Percentiles rank a stretch among this genome's conserved stretches.
These are phyloP conservation scores for Leptocoma aspasia DNA, from an alignment of 2,113 vertebrate genomes.

Conservation along the genomic window DNA sequence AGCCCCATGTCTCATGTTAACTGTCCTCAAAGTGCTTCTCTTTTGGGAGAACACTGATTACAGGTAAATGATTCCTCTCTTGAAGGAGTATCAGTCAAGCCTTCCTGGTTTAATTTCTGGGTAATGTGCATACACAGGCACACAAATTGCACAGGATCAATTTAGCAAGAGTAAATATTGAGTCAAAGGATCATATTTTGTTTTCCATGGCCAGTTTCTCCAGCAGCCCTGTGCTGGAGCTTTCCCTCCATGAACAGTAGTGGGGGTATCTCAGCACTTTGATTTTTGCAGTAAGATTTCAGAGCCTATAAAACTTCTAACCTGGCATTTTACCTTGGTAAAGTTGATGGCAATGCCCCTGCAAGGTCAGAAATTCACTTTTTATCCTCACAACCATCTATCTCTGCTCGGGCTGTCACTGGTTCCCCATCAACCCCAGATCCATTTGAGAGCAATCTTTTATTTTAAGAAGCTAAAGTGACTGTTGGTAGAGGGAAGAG, in stretches of 20 bases:
- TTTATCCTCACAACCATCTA: neutral
- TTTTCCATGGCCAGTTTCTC: neutral
- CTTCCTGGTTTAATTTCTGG: conserved; percentile 10
- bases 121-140: neutral
- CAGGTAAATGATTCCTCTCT: conserved; percentile 9
- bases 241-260: neutral
- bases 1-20: neutral
- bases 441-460: neutral
- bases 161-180: neutral
- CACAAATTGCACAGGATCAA: neutral
- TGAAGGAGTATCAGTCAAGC: neutral
- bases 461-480: neutral
- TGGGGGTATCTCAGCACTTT: neutral
- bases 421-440: neutral
- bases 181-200: neutral
- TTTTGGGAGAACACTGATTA: conserved; percentile 1
- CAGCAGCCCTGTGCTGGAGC: rapidly evolving
- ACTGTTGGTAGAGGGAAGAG: neutral
- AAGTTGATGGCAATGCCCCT: neutral
- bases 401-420: neutral
- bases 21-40: neutral
- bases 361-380: neutral
- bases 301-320: neutral
- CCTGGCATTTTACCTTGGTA: neutral
- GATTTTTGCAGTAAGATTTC: neutral